Evolutionary conservation across 2,113 vertebrate genomes (phyloP), one percentile per base, ranked within the genome.

Genomic region (Sebastes fasciatus): DNA sequence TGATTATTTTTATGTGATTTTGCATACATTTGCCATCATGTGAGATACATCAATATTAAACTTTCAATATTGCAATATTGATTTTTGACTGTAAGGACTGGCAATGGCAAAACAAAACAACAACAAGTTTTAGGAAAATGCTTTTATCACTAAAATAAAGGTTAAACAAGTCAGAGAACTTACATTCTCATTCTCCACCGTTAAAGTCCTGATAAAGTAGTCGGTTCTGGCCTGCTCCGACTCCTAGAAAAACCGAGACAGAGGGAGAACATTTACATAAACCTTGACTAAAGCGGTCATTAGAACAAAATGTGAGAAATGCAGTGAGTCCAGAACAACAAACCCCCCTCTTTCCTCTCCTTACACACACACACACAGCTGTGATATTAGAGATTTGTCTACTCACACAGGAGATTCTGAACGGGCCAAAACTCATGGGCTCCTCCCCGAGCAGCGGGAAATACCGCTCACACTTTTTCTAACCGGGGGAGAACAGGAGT

Each of bases 381-480:
- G 49, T 48, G 55, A 74, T 52, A 72, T 45, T 11, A 76, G 58
- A 34, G 52, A 74, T 63, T 17, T 5, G 43, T 84, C 45, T 52
- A 98, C 98, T 98, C 95, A 99, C 98, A 95, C 97, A 99, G 75
- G 97, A 97, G 95, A 99, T 96, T 94, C 93, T 96, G 95, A 99
- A 99, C 40, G 98, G 96, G 86, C 97, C 97, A 89, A 99, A 98
- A 48, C 87, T 96, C 92, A 99, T 86, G 65, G 96, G 92, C 84
- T 97, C 96, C 88, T 99, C 98, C 85, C 96, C 96, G 62, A 93
- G 94, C 63, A 95, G 88, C 11, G 98, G 98, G 95, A 96, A 99
- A 88, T 99, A 99, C 66, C 97, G 96, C 83, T 99, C 98, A 95
- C 98, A 99, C 91, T 99, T 99, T 98, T 99, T 99, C 98, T 99